These are phyloP conservation scores for Tolmerus cingulatus DNA, from an alignment of 2,888 invertebrate genomes.

Conservation along the genomic window DNA sequence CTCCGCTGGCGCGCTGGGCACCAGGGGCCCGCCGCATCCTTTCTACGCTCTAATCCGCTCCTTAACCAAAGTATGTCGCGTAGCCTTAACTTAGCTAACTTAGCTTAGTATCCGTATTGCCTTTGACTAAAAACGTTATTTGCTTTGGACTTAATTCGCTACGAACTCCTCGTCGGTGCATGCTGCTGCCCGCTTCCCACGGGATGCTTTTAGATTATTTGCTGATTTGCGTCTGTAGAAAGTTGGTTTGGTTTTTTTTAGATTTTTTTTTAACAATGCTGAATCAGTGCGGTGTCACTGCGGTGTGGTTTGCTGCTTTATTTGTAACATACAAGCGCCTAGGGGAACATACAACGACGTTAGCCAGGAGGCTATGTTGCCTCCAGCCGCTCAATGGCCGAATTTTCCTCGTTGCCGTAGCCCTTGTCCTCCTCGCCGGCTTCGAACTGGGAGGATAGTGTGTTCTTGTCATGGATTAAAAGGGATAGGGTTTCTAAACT, in stretches of 20 bases:
- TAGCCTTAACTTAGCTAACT: background rate
- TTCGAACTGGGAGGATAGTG: slow-evolving; percentile 50
- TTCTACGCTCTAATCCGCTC: background rate
- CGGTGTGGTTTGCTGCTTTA: background rate
- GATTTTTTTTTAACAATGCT: background rate
- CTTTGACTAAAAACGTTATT: slow-evolving; percentile 8
- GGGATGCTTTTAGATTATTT: background rate
- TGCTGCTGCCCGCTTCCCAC: background rate
- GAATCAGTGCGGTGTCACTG: background rate
- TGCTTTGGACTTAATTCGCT: slow-evolving; percentile 22
- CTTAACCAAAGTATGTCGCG: background rate
- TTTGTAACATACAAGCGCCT: slow-evolving; percentile 12
- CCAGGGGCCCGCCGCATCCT: background rate
- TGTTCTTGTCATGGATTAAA: slow-evolving; percentile 66
- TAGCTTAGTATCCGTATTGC: slow-evolving; percentile 5
- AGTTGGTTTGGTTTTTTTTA: background rate
- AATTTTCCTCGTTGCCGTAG: background rate
- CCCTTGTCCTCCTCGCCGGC: background rate
- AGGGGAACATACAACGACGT: background rate
- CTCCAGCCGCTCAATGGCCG: background rate
- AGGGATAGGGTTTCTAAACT: slow-evolving; percentile 81
- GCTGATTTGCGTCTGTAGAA: background rate
- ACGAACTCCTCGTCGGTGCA: background rate
- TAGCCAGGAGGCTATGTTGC: background rate
- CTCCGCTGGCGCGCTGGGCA: background rate